phyloP scores from a whole-genome alignment of 2,888 invertebrate species.

The Adelognathus sp. region DNA sequence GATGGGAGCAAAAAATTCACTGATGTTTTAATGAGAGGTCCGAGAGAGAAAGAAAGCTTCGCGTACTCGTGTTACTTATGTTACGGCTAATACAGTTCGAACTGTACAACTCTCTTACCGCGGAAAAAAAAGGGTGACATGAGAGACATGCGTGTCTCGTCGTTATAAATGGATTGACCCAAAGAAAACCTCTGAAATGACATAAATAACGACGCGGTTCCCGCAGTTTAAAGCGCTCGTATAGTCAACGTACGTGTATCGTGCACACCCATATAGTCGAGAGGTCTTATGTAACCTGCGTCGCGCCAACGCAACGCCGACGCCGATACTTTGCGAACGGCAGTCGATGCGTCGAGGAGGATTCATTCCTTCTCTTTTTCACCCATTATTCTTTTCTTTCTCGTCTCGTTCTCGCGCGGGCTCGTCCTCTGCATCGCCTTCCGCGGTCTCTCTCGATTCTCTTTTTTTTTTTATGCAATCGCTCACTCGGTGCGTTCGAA shows the following conservation, averaged over 20 bases:
- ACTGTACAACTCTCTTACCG: neutral
- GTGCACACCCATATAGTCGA: conserved; percentile 24
- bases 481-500: neutral
- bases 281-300: conserved; percentile 46
- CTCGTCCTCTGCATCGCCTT: neutral
- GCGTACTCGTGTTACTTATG: conserved; percentile 26
- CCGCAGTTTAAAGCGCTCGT: neutral
- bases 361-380: conserved; percentile 48
- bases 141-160: conserved; percentile 66
- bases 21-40: no score
- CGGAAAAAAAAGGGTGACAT: neutral
- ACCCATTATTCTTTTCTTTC: conserved; percentile 11
- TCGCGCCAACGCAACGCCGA: conserved; percentile 46
- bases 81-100: neutral
- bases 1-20: no score
- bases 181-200: conserved; percentile 80
- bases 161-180: conserved; percentile 79
- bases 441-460: neutral
- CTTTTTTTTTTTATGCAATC: neutral
- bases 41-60: conserved; percentile 58
- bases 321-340: conserved; percentile 30
- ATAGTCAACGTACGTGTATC: neutral
- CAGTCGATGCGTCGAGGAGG: conserved; percentile 49
- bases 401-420: conserved; percentile 20
- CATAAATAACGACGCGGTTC: conserved; percentile 73